Base-by-base conservation (phyloP, 2,888 invertebrate species). In the Beris morrisii region DNA sequence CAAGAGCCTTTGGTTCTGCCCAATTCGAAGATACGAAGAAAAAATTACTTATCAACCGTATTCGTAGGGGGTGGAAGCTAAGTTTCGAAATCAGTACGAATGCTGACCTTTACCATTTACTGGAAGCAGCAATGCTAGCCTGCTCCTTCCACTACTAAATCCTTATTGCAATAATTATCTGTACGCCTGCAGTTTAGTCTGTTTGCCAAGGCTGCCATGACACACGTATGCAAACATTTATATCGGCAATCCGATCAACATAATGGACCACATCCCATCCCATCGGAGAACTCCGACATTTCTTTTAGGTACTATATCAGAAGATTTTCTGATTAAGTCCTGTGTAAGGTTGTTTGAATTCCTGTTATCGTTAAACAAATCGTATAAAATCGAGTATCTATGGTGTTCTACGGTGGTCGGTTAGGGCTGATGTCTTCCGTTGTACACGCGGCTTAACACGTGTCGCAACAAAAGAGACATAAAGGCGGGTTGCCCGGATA, bases 391-490 rank as follows among this genome's bases (percentile, higher is more conserved):
- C 46, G n/a, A 58, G 61, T 31, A 50, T 30, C 50, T 48, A 48
- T 50, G 15, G 48, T 22, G 46, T 31, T 22, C 9, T 31, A 50
- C 59, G 38, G 61, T 22, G 30, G 61, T 22, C 61, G 61, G 50
- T 61, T 61, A 50, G n/a, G 44, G 31, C 50, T 50, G 38, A 52
- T 22, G 61, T 61, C 22, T 61, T 31, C 61, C 61, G 46, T 38
- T 22, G 30, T 13, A 38, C 61, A 61, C 61, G 61, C 52, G 61
- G 2, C 52, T 9, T 11, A 52, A 43, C 61, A 61, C 61, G 61
- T 52, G 61, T 31, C 61, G 15, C 38, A 28, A 22, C 61, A 38
- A 61, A 61, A 56, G 32, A 65, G 65, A 65, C 65, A 65, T 65
- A 38, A 65, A 65, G 56, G 48, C 65, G 56, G 55, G 38, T 22